Conservation (phyloP, 1,140 invertebrate genomes). For the Halotydeus destructor region DNA sequence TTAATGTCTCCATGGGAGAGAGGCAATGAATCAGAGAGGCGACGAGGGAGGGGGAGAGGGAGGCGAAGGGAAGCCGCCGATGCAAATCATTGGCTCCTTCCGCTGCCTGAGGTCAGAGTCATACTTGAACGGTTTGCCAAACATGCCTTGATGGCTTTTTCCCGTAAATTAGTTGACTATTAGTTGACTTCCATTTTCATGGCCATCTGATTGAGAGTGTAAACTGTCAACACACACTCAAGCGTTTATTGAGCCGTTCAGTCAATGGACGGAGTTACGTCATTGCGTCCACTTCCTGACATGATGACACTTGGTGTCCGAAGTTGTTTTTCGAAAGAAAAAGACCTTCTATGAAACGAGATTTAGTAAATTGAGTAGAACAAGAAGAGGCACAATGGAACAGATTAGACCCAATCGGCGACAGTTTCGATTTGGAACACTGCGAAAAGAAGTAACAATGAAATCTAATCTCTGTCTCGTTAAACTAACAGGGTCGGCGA, state of each 20-base stretch:
- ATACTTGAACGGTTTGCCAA: no score
- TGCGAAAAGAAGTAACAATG: not conserved
- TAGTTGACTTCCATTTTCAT: no score
- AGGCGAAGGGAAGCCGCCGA: no score
- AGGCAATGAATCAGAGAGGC: not conserved
- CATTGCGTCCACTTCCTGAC: no score
- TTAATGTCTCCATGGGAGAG: not conserved
- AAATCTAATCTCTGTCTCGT: slow-evolving; percentile 1
- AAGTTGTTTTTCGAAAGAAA: not conserved
- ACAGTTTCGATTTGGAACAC: not conserved
- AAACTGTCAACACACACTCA: no score
- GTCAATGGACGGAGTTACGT: no score
- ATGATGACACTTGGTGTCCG: not conserved
- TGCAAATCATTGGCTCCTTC: no score
- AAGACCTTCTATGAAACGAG: not conserved
- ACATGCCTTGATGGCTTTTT: no score
- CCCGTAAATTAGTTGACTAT: no score
- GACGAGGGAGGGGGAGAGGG: not conserved
- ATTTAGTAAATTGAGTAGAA: not conserved
- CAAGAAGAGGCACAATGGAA: not conserved
- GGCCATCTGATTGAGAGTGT: no score
- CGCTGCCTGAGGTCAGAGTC: no score
- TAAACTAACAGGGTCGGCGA: slow-evolving; percentile 22
- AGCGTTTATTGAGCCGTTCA: no score
- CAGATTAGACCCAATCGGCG: not conserved